A percentile compares a stretch with the other conserved stretches of the same genome.
phyloP scores from a whole-genome alignment of 2,113 vertebrate genomes.

The Diphyllodes magnificus region DNA sequence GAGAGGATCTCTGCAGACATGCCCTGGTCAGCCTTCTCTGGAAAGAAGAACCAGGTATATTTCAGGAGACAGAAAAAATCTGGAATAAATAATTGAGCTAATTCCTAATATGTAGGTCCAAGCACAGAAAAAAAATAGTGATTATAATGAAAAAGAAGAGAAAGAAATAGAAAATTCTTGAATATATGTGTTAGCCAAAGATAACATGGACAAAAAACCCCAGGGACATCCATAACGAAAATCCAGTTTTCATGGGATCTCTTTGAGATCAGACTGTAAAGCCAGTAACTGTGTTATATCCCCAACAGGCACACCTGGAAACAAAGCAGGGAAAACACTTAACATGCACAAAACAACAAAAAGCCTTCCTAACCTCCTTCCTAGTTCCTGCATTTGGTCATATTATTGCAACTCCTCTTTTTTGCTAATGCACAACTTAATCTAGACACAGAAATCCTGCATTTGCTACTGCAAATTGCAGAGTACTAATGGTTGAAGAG shows the following conservation, averaged over 20 bases:
- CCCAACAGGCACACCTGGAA: background rate
- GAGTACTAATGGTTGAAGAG: background rate
- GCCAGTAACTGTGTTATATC: background rate
- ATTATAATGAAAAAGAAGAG: background rate
- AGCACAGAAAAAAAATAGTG: background rate
- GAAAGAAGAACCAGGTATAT: background rate
- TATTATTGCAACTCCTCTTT: background rate
- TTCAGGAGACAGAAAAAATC: background rate
- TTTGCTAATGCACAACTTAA: background rate
- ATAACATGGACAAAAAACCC: background rate
- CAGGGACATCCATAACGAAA: background rate
- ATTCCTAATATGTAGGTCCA: background rate
- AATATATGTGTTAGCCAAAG: background rate
- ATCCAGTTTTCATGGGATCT: background rate
- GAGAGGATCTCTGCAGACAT: background rate
- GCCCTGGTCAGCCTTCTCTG: too few species aligned
- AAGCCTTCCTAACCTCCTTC: background rate
- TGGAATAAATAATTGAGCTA: background rate
- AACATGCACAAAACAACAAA: background rate
- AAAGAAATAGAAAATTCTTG: background rate
- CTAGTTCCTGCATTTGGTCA: background rate
- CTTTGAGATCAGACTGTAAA: background rate
- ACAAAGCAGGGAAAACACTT: background rate
- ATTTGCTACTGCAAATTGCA: background rate
- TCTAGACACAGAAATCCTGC: background rate